Evolutionary conservation across 1,140 invertebrate genomes (phyloP).

Genomic region (Augochlora pura): DNA sequence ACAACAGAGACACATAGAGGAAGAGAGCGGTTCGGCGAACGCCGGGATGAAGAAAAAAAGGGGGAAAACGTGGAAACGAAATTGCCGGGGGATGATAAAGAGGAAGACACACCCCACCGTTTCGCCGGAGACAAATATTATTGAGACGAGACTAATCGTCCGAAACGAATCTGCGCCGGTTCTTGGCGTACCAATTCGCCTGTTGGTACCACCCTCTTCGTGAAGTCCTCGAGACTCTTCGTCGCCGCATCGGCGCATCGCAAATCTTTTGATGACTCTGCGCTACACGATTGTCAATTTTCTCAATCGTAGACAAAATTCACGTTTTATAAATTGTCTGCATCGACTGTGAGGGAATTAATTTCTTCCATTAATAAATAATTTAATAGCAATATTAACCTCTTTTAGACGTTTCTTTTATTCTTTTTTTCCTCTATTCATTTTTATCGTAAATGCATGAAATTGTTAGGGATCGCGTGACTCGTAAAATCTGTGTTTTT

Average conservation of each 20-base stretch:
- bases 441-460: too few species aligned
- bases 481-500: too few species aligned
- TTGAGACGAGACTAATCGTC: constrained; percentile 63
- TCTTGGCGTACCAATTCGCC: constrained; percentile 3
- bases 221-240: neutral
- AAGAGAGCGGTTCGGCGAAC: neutral
- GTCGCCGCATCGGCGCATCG: neutral
- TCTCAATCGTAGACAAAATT: too few species aligned
- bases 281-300: too few species aligned
- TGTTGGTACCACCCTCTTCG: neutral
- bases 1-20: neutral
- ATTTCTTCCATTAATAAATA: too few species aligned
- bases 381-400: too few species aligned
- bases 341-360: too few species aligned
- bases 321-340: too few species aligned
- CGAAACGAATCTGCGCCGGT: constrained; percentile 35
- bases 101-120: neutral
- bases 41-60: neutral
- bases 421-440: neutral
- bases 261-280: neutral
- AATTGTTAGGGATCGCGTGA: too few species aligned
- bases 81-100: constrained; percentile 43
- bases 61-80: constrained; percentile 37
- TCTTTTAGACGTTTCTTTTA: neutral
- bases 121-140: constrained; percentile 60